Evolutionary conservation across 2,113 vertebrate genomes (phyloP).

Genomic region (Brachyistius frenatus): DNA sequence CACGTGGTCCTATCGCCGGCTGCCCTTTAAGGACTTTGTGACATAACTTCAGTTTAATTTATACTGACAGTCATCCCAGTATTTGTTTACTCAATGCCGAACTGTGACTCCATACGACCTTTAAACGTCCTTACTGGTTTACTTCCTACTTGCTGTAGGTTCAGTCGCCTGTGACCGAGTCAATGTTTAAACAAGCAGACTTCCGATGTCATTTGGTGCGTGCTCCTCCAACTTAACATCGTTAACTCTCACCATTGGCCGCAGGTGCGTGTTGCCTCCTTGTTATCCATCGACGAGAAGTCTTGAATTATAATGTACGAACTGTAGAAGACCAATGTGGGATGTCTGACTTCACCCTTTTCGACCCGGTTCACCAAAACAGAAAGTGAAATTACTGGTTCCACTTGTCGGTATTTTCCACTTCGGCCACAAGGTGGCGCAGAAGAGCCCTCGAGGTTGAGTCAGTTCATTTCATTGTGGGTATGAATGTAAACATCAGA

Average conservation of each 20-base stretch:
- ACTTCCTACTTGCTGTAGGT: too few relatives aligned
- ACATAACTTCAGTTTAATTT: too few relatives aligned
- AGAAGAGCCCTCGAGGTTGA: too few relatives aligned
- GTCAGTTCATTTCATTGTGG: too few relatives aligned
- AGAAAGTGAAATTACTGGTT: constrained; percentile 44
- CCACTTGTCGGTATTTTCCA: accelerated
- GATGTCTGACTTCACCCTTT: not conserved
- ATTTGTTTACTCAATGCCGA: too few relatives aligned
- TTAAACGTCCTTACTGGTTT: too few relatives aligned
- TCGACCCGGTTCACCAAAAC: not conserved
- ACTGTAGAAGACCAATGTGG: not conserved
- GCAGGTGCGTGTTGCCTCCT: constrained; percentile 39
- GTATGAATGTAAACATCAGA: too few relatives aligned
- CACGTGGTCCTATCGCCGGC: too few relatives aligned
- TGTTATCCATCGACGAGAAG: constrained; percentile 8
- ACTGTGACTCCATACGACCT: too few relatives aligned
- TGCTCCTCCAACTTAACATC: not conserved
- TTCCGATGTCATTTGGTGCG: not conserved
- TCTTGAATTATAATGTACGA: not conserved
- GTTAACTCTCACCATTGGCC: constrained; percentile 45
- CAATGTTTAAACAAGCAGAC: not conserved
- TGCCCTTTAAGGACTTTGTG: too few relatives aligned
- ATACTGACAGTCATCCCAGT: too few relatives aligned
- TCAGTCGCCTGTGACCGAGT: not conserved
- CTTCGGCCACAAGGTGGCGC: constrained; percentile 14